These are phyloP conservation scores for Erannis defoliaria DNA, from an alignment of 2,888 invertebrate genomes.

Conservation along the genomic window DNA sequence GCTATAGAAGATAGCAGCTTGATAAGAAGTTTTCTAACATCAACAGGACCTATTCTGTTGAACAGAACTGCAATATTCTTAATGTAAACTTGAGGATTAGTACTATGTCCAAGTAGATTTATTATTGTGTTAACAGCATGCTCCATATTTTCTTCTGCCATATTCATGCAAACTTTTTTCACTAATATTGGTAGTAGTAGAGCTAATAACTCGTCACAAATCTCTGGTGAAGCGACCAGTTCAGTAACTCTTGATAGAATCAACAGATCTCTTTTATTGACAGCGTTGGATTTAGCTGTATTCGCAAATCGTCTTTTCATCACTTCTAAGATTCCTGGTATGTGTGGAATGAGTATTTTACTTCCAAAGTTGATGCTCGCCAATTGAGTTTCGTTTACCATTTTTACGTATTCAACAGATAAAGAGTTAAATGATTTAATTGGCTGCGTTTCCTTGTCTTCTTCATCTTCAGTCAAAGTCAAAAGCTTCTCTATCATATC, in stretches of 20 bases:
- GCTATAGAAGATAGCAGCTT: slow-evolving; percentile 88
- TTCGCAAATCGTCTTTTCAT: slow-evolving; percentile 89
- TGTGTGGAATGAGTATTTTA: slow-evolving; percentile 90
- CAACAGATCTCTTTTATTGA: slow-evolving; percentile 90
- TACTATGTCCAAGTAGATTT: slow-evolving; percentile 91
- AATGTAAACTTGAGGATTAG: slow-evolving; percentile 88
- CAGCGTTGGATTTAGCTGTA: slow-evolving; percentile 84
- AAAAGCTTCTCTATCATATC: slow-evolving; percentile 92
- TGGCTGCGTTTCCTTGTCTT: slow-evolving; percentile 71
- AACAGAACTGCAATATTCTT: slow-evolving; percentile 91
- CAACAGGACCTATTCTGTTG: slow-evolving; percentile 88
- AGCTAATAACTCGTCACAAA: slow-evolving; percentile 90
- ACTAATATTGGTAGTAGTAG: slow-evolving; percentile 91
- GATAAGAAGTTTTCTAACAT: slow-evolving; percentile 90
- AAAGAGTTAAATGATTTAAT: slow-evolving; percentile 74
- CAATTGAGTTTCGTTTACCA: slow-evolving; percentile 36
- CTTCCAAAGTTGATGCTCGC: slow-evolving; percentile 90
- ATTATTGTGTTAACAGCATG: slow-evolving; percentile 90
- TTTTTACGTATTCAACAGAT: slow-evolving; percentile 50
- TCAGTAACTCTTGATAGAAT: slow-evolving; percentile 92
- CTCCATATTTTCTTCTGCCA: slow-evolving; percentile 89
- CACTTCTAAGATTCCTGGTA: slow-evolving; percentile 89
- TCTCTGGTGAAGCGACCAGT: slow-evolving; percentile 89
- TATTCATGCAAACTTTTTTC: slow-evolving; percentile 87
- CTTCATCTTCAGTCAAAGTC: slow-evolving; percentile 88